phyloP scores from a whole-genome alignment of 53 echinoderm and acorn worm genomes.

The Pentamera pediparva region DNA sequence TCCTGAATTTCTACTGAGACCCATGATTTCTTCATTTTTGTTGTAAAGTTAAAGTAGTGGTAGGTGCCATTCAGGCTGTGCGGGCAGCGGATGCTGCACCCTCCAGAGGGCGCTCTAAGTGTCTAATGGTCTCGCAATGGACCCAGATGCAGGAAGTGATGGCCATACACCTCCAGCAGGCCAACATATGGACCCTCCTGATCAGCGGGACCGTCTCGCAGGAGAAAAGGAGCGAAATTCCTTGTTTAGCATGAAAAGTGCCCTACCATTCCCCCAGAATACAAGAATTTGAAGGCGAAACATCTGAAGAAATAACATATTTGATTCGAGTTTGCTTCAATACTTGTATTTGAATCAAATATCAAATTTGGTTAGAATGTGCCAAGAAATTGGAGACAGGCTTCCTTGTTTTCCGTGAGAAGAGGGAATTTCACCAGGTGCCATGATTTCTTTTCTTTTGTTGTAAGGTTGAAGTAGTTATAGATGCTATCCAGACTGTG shows the following conservation, averaged over 20 bases:
- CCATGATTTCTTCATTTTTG: too few species aligned
- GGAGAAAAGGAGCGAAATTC: slow-evolving; percentile 79
- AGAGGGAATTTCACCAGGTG: too few species aligned
- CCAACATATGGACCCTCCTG: slow-evolving; percentile 58
- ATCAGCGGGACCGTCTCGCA: slow-evolving; percentile 82
- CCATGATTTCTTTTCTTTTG: not conserved
- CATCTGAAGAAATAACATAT: not conserved
- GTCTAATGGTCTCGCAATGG: slow-evolving; percentile 91
- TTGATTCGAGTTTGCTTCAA: not conserved
- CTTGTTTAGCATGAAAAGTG: too few species aligned
- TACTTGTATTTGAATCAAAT: too few species aligned
- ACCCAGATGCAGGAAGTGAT: slow-evolving; percentile 90
- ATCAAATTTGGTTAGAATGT: not conserved
- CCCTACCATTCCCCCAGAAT: too few species aligned
- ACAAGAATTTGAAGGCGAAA: too few species aligned
- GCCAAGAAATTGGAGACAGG: too few species aligned
- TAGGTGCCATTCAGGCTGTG: slow-evolving; percentile 26
- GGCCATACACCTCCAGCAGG: slow-evolving; percentile 49
- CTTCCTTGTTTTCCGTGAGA: too few species aligned
- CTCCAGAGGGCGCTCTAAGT: slow-evolving; percentile 57
- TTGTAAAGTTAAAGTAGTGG: slow-evolving; percentile 38
- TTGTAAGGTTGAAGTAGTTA: slow-evolving; percentile 35
- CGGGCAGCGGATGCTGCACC: slow-evolving; percentile 16
- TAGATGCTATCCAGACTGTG: slow-evolving; percentile 26
- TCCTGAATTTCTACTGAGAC: too few species aligned